Percentiles rank a stretch among this genome's conserved stretches.
phyloP scores from a whole-genome alignment of 2,888 invertebrate genomes.

The Conus canariensis region DNA sequence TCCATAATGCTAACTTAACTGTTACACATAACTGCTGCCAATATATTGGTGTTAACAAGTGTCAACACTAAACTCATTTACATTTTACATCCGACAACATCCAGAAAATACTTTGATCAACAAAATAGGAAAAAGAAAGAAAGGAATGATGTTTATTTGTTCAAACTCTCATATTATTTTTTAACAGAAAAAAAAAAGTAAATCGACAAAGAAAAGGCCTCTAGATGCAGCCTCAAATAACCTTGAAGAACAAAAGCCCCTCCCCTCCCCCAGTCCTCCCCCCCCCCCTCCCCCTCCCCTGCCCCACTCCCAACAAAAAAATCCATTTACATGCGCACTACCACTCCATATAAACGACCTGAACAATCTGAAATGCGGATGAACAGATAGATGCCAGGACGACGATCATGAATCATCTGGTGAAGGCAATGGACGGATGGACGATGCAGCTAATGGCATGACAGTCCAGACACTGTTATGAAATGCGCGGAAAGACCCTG shows the following conservation, averaged over 20 bases:
- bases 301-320: too few relatives aligned
- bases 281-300: too few relatives aligned
- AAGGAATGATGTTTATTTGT: conserved; percentile 20
- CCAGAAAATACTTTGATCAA: not conserved
- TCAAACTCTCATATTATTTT: not conserved
- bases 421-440: conserved; percentile 14
- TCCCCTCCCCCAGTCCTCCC: too few relatives aligned
- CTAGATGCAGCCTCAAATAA: too few relatives aligned
- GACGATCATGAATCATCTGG: not conserved
- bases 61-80: not conserved
- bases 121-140: not conserved
- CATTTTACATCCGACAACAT: conserved; percentile 1
- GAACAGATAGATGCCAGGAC: not conserved
- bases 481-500: conserved; percentile 9
- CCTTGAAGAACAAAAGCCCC: too few relatives aligned
- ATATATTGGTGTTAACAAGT: not conserved
- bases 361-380: not conserved
- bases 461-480: not conserved
- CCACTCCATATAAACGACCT: not conserved
- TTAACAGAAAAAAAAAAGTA: not conserved
- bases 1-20: not conserved
- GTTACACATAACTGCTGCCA: conserved; percentile 21
- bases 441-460: not conserved
- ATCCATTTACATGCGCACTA: not conserved
- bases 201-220: not conserved